Evolutionary conservation across 2,888 invertebrate genomes (phyloP).

Genomic region (Pyrocoelia pectoralis): DNA sequence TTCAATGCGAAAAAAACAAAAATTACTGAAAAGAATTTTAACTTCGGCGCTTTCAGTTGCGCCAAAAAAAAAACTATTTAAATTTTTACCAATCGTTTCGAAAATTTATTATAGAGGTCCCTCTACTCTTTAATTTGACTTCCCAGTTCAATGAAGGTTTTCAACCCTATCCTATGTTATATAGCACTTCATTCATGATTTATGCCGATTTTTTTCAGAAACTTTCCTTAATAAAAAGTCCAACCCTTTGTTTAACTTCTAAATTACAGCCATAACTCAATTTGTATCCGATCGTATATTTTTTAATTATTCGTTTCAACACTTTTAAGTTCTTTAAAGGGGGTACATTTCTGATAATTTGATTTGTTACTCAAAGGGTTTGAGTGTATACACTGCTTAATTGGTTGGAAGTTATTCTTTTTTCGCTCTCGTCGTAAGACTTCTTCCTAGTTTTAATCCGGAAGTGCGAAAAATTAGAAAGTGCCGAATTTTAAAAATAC

Average conservation of each 20-base stretch:
- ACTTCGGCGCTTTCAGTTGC: slow-evolving; percentile 1
- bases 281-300: slow-evolving; percentile 61
- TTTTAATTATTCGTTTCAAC: slow-evolving; percentile 60
- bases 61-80: slow-evolving; percentile 12
- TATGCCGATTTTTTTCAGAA: slow-evolving; percentile 49
- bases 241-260: slow-evolving; percentile 57
- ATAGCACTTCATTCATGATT: slow-evolving; percentile 56
- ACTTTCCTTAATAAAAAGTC: slow-evolving; percentile 46
- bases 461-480: neutral
- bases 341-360: slow-evolving; percentile 54
- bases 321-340: slow-evolving; percentile 48
- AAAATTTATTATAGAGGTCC: slow-evolving; percentile 32
- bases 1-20: slow-evolving; percentile 12
- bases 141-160: slow-evolving; percentile 35
- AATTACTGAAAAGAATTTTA: slow-evolving; percentile 26
- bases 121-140: slow-evolving; percentile 38
- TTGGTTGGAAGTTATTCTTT: slow-evolving; percentile 37
- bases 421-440: neutral
- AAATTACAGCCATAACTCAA: slow-evolving; percentile 61
- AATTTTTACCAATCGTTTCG: slow-evolving; percentile 30
- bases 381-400: slow-evolving; percentile 36
- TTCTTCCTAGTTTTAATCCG: neutral
- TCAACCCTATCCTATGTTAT: slow-evolving; percentile 39
- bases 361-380: slow-evolving; percentile 50
- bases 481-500: slow-evolving; percentile 9